Conservation (phyloP, 1,140 invertebrate genomes). For the Phymorhynchus buccinoides region DNA sequence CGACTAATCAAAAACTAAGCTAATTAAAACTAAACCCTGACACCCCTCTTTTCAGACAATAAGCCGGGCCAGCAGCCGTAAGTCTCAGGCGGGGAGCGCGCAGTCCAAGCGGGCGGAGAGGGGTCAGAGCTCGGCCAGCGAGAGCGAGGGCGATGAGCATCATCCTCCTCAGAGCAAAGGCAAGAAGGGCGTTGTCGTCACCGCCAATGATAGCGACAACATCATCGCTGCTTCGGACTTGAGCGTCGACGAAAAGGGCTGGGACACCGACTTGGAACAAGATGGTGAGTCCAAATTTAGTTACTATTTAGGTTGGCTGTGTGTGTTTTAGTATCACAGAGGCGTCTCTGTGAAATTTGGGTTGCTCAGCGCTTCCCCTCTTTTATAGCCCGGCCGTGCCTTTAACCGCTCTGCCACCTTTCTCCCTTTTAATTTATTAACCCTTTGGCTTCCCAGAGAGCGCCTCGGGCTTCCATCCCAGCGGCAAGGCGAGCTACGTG, state of each 20-base stretch:
- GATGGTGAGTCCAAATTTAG: conserved; percentile 60
- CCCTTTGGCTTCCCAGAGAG: no score
- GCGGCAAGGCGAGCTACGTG: no score
- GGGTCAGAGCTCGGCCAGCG: conserved; percentile 60
- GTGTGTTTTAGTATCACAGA: no score
- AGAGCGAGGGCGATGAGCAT: conserved; percentile 55
- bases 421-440: no score
- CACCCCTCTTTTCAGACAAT: conserved; percentile 59
- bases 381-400: no score
- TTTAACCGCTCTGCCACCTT: no score
- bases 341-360: no score
- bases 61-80: conserved; percentile 62
- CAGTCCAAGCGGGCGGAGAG: conserved; percentile 45
- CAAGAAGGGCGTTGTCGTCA: no score
- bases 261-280: conserved; percentile 69
- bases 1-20: neutral
- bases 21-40: neutral
- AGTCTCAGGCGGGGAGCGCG: conserved; percentile 54
- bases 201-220: conserved; percentile 51
- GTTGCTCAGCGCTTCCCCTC: no score
- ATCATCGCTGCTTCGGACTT: conserved; percentile 55
- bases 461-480: no score
- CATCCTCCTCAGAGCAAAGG: no score
- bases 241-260: conserved; percentile 66
- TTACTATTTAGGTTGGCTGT: no score